Percentiles rank a stretch among this genome's conserved stretches.
Conservation (phyloP, 2,888 invertebrate genomes). For the Drosophila nr. perissopoda region DNA sequence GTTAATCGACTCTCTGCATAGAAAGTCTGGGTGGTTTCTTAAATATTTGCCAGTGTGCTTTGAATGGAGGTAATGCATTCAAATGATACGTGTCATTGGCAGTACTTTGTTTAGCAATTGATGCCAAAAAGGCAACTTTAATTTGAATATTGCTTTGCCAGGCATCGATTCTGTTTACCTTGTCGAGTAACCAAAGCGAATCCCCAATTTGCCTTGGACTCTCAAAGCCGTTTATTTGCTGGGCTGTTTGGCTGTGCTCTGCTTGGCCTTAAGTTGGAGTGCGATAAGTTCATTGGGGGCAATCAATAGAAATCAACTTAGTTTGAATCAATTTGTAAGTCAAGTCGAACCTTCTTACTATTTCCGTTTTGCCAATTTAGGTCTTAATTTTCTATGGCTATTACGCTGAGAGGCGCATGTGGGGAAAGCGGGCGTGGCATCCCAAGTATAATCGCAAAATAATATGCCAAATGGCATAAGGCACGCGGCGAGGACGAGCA, state of each 20-base stretch:
- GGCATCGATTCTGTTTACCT: conserved; percentile 26
- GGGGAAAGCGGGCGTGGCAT: background rate
- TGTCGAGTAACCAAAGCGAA: conserved; percentile 22
- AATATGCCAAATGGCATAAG: conserved; percentile 28
- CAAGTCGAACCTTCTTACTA: conserved; percentile 22
- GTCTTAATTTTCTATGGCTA: conserved; percentile 42
- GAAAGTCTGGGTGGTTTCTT: background rate
- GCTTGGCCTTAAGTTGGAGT: conserved; percentile 2
- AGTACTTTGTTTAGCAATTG: conserved; percentile 36
- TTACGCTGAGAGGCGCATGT: background rate
- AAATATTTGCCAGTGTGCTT: conserved; percentile 1
- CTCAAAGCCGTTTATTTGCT: background rate
- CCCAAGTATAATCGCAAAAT: conserved; percentile 26
- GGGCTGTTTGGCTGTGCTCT: conserved; percentile 12
- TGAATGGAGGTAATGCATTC: conserved; percentile 27
- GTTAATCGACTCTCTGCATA: background rate
- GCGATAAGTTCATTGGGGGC: conserved; percentile 38
- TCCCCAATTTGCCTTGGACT: background rate
- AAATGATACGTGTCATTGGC: conserved; percentile 56
- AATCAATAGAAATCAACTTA: conserved; percentile 76
- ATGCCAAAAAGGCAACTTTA: conserved; percentile 56
- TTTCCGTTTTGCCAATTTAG: conserved; percentile 24
- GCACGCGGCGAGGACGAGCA: background rate
- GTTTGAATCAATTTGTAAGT: conserved; percentile 65
- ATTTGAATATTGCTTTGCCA: conserved; percentile 56